These are phyloP conservation scores for Drosophila suzukii DNA, from an alignment of 1,140 invertebrate genomes.

Conservation along the genomic window DNA sequence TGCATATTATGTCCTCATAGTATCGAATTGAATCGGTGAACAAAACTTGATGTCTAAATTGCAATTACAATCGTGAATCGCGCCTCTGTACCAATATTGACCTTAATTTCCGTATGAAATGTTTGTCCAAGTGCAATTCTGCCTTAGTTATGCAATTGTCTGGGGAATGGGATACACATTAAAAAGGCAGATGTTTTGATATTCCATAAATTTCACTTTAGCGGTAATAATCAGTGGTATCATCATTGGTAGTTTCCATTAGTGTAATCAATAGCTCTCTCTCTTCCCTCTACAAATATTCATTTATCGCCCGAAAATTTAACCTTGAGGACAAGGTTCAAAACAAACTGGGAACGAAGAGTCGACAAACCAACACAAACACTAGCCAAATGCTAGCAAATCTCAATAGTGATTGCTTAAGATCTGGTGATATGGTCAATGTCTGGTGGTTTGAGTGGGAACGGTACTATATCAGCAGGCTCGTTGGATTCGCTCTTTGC, in stretches of 20 bases:
- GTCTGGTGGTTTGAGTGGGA: constrained; percentile 32
- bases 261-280: constrained; percentile 32
- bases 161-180: not conserved
- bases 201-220: not conserved
- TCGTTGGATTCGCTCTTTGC: constrained; percentile 44
- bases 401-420: constrained; percentile 52
- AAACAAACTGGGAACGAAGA: constrained; percentile 43
- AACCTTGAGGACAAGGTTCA: constrained; percentile 71
- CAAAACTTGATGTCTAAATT: no score
- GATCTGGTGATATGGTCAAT: constrained; percentile 57
- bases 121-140: constrained; percentile 13
- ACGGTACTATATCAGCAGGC: constrained; percentile 33
- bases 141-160: constrained; percentile 19
- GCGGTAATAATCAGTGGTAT: not conserved
- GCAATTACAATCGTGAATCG: not conserved
- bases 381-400: constrained; percentile 26
- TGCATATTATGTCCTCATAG: not conserved
- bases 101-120: constrained; percentile 2
- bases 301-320: constrained; percentile 64
- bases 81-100: not conserved
- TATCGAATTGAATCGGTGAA: not conserved
- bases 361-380: constrained; percentile 24
- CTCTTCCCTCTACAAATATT: not conserved
- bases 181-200: not conserved
- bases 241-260: constrained; percentile 23